Evolutionary conservation across 2,113 vertebrate genomes (phyloP), one percentile per base, ranked within the genome.

Genomic region (Phycodurus eques): DNA sequence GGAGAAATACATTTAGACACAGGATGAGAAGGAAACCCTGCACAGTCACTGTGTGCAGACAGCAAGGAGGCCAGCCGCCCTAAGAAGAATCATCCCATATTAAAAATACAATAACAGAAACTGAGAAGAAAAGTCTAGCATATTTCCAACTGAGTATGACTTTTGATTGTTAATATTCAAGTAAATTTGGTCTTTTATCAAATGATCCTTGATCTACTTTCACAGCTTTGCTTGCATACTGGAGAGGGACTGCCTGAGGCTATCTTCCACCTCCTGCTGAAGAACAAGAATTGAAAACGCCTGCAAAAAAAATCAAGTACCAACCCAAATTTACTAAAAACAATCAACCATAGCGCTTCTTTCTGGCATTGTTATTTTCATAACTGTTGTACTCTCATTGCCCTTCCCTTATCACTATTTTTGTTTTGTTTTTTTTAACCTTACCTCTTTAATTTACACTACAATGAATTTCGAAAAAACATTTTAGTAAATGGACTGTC

Each of bases 41-140:
- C 72, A 68, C 69, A 60, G 63, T 70, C 54, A 56, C n/a, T 4
- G 53, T 75, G 62, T 47, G 81, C 67, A 57, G 81, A 61, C 68
- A 84, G 74, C n/a, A 17, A 17, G 33, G 78, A 78, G 78, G 80
- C 71, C 74, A 70, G 67, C 75, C 44, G 19, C 15, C 80, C 44
- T 65, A 67, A 75, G 70, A 77, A 81, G 71, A 17, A 73, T 4
- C 13, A 33, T 15, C 75, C 75, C 76, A 81, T 65, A 84, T 65
- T 57, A 70, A 80, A 78, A 83, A 75, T 31, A 63, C 72, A 77
- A 6, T 70, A 80, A 80, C 17, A 66, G 62, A 67, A 62, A 62
- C 59, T 75, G 61, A 71, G 66, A 88, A 87, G 63, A 85, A 80
- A 85, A 67, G 46, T 86, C 79, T 74, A 72, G 69, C 75, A 54